These are phyloP conservation scores for Nannoperca obscura DNA, from an alignment of 2,797 vertebrate genomes.

Conservation along the genomic window DNA sequence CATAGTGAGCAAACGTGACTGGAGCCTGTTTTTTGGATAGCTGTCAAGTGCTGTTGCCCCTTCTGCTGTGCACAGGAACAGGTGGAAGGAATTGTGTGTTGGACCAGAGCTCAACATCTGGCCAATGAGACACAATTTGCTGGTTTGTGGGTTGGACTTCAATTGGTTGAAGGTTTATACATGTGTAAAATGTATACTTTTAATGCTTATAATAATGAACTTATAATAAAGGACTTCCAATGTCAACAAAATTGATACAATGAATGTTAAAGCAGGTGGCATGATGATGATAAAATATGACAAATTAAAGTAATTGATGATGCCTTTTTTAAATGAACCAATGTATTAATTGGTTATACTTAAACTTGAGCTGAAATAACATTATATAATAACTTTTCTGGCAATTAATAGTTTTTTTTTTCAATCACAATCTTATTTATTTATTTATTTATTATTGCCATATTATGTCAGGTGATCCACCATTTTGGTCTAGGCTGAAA, in stretches of 20 bases:
- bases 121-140: background rate
- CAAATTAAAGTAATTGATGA: too few species aligned
- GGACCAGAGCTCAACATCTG: conserved; percentile 2
- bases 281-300: background rate
- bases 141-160: background rate
- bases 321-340: too few species aligned
- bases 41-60: background rate
- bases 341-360: background rate
- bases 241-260: background rate
- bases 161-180: too few species aligned
- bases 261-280: background rate
- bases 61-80: background rate
- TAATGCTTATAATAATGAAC: background rate
- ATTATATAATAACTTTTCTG: background rate
- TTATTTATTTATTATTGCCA: too few species aligned
- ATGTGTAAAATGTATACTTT: background rate
- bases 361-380: background rate
- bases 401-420: background rate
- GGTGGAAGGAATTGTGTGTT: background rate
- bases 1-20: background rate
- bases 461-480: too few species aligned
- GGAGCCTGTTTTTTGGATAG: background rate
- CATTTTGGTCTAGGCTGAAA: too few species aligned
- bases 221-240: background rate
- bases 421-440: too few species aligned